A percentile compares a stretch with the other conserved stretches of the same genome.
Evolutionary conservation across 1,140 invertebrate genomes (phyloP).

Genomic region (Cydia fagiglandana): DNA sequence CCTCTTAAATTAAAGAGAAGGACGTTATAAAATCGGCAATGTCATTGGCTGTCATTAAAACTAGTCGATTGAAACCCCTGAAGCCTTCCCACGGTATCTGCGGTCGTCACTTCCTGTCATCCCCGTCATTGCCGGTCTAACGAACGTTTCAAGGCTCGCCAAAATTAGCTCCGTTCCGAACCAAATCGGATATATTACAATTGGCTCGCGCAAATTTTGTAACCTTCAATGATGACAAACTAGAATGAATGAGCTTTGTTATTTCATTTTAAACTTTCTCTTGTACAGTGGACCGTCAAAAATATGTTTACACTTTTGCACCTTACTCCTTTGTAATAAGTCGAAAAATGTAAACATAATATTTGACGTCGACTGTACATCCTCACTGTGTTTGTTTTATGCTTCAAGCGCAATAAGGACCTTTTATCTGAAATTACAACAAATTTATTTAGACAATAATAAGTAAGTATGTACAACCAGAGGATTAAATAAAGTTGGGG

Average conservation of each 20-base stretch:
- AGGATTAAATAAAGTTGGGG: too few relatives aligned
- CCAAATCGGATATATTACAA: background rate
- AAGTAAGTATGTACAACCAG: too few relatives aligned
- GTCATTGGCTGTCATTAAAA: background rate
- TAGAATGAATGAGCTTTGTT: background rate
- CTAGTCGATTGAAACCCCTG: background rate
- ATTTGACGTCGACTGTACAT: too few relatives aligned
- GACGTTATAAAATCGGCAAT: background rate
- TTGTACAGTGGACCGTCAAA: background rate
- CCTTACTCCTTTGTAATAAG: too few relatives aligned
- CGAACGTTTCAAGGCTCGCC: constrained; percentile 3
- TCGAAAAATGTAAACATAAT: too few relatives aligned
- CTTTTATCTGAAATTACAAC: too few relatives aligned
- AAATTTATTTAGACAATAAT: too few relatives aligned
- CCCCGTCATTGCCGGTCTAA: constrained; percentile 19
- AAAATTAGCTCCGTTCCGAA: constrained; percentile 6
- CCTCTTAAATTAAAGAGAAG: too few relatives aligned
- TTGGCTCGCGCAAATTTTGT: background rate
- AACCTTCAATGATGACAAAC: background rate
- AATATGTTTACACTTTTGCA: too few relatives aligned
- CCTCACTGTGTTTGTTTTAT: too few relatives aligned
- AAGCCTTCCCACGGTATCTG: constrained; percentile 20
- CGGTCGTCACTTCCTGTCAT: constrained; percentile 16
- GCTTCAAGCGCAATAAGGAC: too few relatives aligned
- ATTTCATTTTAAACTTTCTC: background rate